Conservation (phyloP, 2,797 vertebrate genomes). For the Sebastes baramenuke region DNA sequence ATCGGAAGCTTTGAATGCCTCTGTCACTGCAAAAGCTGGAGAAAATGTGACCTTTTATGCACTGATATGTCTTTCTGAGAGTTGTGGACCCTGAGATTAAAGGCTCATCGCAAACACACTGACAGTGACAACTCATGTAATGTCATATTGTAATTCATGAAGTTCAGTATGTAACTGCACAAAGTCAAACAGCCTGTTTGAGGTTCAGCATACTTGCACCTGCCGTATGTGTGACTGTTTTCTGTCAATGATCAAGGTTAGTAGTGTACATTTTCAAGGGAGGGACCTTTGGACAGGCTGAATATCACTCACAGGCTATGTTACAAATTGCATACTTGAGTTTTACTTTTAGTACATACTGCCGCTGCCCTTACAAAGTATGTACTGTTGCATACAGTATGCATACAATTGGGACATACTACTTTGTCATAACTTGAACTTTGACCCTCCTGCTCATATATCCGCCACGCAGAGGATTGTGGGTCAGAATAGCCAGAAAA, state of each 20-base stretch:
- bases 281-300: neutral
- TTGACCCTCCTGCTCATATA: too few relatives aligned
- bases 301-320: neutral
- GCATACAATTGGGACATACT: too few relatives aligned
- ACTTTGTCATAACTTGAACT: too few relatives aligned
- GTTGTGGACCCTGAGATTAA: neutral
- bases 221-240: neutral
- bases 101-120: neutral
- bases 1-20: neutral
- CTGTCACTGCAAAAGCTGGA: conserved; percentile 6
- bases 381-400: too few relatives aligned
- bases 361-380: too few relatives aligned
- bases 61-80: neutral
- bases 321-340: too few relatives aligned
- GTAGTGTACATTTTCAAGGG: neutral
- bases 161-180: neutral
- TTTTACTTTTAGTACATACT: too few relatives aligned
- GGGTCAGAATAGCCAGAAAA: too few relatives aligned
- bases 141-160: neutral
- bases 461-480: too few relatives aligned
- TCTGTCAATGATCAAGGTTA: neutral
- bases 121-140: neutral
- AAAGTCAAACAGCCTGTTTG: neutral
- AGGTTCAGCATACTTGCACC: neutral
- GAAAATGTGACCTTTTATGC: neutral